phyloP scores from a whole-genome alignment of 2,113 vertebrate genomes.

The Leptobrachium ailaonicum region DNA sequence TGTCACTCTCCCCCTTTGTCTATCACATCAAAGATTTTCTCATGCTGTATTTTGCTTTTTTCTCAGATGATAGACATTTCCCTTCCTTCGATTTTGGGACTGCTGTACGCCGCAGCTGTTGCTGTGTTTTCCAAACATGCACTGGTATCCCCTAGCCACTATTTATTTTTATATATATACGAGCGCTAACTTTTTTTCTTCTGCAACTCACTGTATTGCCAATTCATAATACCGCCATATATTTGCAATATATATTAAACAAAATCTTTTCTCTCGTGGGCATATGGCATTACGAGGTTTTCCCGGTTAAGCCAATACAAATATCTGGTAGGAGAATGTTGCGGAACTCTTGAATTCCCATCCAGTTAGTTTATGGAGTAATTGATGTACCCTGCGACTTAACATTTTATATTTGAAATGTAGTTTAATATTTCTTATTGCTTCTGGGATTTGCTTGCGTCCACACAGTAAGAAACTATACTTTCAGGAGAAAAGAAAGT shows the following conservation, averaged over 20 bases:
- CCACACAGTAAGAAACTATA: background rate
- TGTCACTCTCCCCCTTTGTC: conserved; percentile 6
- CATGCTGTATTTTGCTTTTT: conserved; percentile 63
- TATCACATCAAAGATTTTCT: conserved; percentile 46
- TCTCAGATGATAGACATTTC: conserved; percentile 63
- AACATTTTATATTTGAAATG: background rate
- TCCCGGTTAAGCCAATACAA: conserved; percentile 37
- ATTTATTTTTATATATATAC: conserved; percentile 47
- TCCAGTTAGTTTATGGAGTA: conserved; percentile 19
- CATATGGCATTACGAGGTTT: conserved; percentile 35
- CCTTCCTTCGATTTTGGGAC: conserved; percentile 57
- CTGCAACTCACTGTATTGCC: conserved; percentile 23
- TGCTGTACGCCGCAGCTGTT: conserved; percentile 54
- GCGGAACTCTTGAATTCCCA: background rate
- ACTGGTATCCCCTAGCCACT: conserved; percentile 51
- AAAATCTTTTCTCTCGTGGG: conserved; percentile 13
- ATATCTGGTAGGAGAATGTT: conserved; percentile 18
- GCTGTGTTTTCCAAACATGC: conserved; percentile 63
- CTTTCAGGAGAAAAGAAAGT: too few relatives aligned
- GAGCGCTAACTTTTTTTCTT: conserved; percentile 25
- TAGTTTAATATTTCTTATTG: background rate
- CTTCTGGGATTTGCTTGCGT: background rate
- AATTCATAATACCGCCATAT: conserved; percentile 29
- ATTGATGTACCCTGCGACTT: background rate
- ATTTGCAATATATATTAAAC: conserved; percentile 11